phyloP scores from a whole-genome alignment of 2,888 invertebrate genomes.

The Zygothrica quintamaculata region DNA sequence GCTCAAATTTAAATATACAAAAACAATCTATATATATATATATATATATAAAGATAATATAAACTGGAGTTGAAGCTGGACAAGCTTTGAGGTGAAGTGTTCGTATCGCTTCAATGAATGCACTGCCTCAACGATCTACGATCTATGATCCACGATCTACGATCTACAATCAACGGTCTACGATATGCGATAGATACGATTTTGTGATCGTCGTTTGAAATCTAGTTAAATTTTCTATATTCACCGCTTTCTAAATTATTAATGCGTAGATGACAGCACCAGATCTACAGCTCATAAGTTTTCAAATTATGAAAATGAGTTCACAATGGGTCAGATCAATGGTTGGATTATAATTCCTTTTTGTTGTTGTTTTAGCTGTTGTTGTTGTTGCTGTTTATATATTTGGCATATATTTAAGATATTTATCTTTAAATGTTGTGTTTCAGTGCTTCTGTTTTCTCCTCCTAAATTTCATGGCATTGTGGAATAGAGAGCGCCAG shows the following conservation, averaged over 20 bases:
- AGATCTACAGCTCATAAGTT: constrained; percentile 7
- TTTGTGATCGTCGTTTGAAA: neutral
- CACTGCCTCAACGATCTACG: neutral
- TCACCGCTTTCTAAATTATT: constrained; percentile 73
- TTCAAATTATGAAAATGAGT: constrained; percentile 48
- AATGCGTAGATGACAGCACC: constrained; percentile 40
- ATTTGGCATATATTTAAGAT: constrained; percentile 7
- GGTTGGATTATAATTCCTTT: too few species aligned
- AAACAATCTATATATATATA: too few species aligned
- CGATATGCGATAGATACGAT: too few species aligned
- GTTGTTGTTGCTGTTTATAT: constrained; percentile 10
- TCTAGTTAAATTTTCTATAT: constrained; percentile 31
- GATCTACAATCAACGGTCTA: neutral
- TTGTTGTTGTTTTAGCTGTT: too few species aligned
- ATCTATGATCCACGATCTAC: too few species aligned
- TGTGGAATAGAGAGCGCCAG: constrained; percentile 44
- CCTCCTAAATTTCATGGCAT: constrained; percentile 61
- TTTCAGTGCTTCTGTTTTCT: constrained; percentile 68
- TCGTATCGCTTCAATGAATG: constrained; percentile 16
- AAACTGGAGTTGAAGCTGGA: constrained; percentile 2
- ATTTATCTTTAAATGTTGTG: constrained; percentile 20
- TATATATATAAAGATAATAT: too few species aligned
- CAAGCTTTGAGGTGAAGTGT: constrained; percentile 4
- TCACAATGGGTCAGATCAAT: constrained; percentile 41
- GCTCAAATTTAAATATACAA: constrained; percentile 15